Conservation (phyloP, 2,797 vertebrate species). For the Falco columbarius region DNA sequence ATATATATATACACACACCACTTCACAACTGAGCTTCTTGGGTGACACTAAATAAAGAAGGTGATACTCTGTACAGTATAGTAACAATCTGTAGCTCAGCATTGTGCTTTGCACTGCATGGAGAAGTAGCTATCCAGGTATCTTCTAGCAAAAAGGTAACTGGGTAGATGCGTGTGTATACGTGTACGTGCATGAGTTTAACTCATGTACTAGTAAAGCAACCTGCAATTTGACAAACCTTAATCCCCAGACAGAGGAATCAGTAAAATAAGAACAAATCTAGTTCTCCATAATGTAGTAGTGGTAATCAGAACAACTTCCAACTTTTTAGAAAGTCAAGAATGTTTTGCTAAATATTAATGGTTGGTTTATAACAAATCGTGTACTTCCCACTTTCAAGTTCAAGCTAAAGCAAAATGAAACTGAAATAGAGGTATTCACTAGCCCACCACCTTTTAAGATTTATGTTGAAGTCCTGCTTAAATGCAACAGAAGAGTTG, state of each 20-base stretch:
- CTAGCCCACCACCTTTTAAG: not conserved
- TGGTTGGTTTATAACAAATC: not conserved
- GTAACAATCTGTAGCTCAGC: not conserved
- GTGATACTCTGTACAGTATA: not conserved
- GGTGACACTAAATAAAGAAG: not conserved
- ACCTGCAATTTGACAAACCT: not conserved
- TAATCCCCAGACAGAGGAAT: not conserved
- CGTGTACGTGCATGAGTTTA: not conserved
- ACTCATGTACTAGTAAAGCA: not conserved
- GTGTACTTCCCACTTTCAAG: not conserved
- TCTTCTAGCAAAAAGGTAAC: not conserved
- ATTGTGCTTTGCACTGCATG: not conserved
- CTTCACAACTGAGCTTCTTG: not conserved
- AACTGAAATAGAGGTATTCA: not conserved
- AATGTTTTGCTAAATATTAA: not conserved
- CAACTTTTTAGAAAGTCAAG: not conserved
- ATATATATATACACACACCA: not conserved
- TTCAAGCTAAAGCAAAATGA: not conserved
- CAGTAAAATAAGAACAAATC: not conserved
- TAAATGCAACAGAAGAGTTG: not conserved
- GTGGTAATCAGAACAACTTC: not conserved
- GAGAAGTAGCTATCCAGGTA: not conserved
- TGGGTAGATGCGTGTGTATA: accelerated
- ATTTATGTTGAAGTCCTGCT: not conserved
- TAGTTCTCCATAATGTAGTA: not conserved